phyloP scores from a whole-genome alignment of 2,113 vertebrate genomes.

The Phalacrocorax pelagicus region DNA sequence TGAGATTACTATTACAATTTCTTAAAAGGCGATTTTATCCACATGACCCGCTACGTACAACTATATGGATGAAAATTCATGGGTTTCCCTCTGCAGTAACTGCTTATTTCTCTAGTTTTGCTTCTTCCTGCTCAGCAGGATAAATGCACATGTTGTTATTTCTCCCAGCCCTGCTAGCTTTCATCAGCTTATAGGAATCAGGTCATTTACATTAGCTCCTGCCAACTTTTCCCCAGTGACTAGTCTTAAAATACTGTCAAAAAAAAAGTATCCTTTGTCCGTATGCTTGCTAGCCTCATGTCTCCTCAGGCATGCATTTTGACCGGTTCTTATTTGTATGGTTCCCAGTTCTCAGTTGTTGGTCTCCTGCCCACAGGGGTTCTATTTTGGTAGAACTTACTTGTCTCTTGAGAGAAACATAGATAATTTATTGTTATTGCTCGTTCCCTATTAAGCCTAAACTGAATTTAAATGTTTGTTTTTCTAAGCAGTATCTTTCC shows the following conservation, averaged over 20 bases:
- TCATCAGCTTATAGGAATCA: not conserved
- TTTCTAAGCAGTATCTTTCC: not conserved
- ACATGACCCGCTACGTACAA: not conserved
- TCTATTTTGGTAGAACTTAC: slow-evolving; percentile 32
- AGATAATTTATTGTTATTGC: slow-evolving; percentile 8
- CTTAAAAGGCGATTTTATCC: not conserved
- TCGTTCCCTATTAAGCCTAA: not conserved
- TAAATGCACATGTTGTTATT: not conserved
- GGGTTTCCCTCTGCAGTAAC: not conserved
- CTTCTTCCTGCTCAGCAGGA: not conserved
- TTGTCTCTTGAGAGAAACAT: slow-evolving; percentile 27
- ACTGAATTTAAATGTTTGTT: not conserved
- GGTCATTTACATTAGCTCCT: not conserved
- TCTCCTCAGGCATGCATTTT: not conserved
- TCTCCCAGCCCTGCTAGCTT: not conserved
- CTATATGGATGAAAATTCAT: not conserved
- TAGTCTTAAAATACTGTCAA: not conserved
- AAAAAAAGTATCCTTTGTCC: not conserved
- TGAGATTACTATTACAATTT: not conserved
- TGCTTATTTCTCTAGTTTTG: not conserved
- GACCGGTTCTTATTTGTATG: not conserved
- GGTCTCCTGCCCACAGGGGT: not conserved
- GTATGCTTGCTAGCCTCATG: not conserved
- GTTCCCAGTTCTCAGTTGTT: not conserved
- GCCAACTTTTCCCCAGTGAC: not conserved